Evolutionary conservation across 2,113 vertebrate species (phyloP), one percentile per base, ranked within the genome.

Genomic region (Romanogobio albipinnatus): DNA sequence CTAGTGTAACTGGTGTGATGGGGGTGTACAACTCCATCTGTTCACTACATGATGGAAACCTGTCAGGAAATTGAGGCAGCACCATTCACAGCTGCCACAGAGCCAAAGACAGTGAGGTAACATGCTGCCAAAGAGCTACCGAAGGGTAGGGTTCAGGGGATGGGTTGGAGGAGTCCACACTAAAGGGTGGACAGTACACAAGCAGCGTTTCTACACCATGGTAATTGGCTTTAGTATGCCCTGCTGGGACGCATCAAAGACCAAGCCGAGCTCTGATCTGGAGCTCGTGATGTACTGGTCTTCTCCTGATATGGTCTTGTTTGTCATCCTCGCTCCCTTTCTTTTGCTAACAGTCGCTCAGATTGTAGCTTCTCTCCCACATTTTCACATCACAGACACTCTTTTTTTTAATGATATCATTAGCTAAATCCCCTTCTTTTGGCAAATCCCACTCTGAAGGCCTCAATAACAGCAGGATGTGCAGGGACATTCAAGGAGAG

Each of bases 1-100:
- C 84, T 82, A 86, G 84, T 88, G 86, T 90, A 89, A 70, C 83
- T 84, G 83, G 77, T 80, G 76, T 84, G 74, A 70, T 74, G 80
- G 81, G 88, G 84, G 84, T 84, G 77, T 76, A 87, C 45, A 36
- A 14, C 74, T 88, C 90, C 90, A 91, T 90, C 91, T 92, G 91
- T 85, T 91, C 86, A 76, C 76, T 89, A 78, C 76, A 84, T 58
- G 76, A 86, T 88, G 77, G 79, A 89, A 87, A 76, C 81, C 89
- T 89, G 84, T 83, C 71, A 43, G 86, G 89, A 87, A 87, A 81
- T 85, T 79, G 84, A 86, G 81, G 58, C 53, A 76, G 81, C 82
- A 76, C 78, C 84, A 58, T 85, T 70, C 83, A 36, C 90, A 90
- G 85, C 89, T 91, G 89, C 85, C 86, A 66, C 77, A 22, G 59